A percentile compares a stretch with the other conserved stretches of the same genome.
phyloP scores from a whole-genome alignment of 2,797 vertebrate genomes.

The Clamator glandarius region DNA sequence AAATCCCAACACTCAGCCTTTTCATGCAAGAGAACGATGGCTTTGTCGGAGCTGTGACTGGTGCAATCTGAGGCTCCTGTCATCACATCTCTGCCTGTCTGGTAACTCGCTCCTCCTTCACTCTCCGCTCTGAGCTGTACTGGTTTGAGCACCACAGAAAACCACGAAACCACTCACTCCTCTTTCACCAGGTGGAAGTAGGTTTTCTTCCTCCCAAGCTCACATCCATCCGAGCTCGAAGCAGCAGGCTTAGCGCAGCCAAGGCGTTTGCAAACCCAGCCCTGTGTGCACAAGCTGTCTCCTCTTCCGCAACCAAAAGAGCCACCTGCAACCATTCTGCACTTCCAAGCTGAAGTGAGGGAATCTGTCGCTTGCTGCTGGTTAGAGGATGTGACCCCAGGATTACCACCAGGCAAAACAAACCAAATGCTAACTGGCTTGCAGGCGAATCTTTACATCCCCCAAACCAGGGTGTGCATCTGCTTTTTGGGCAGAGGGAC shows the following conservation, averaged over 20 bases:
- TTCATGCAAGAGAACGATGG: neutral
- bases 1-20: neutral
- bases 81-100: neutral
- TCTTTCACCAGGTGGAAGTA: neutral
- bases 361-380: neutral
- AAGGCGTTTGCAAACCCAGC: neutral
- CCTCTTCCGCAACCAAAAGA: accelerated
- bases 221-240: accelerated
- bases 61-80: neutral
- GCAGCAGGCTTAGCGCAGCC: neutral
- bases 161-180: neutral
- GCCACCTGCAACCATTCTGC: neutral
- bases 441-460: neutral
- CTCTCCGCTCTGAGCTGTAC: neutral
- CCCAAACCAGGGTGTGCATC: slow-evolving; percentile 6
- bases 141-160: neutral
- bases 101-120: neutral
- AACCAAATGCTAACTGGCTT: neutral
- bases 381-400: neutral
- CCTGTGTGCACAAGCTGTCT: neutral
- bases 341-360: neutral
- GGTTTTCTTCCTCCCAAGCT: neutral
- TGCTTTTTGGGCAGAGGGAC: slow-evolving; percentile 59
- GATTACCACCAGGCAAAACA: neutral
- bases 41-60: neutral